Evolutionary conservation across 2,797 vertebrate species (phyloP), one percentile per base, ranked within the genome.

Genomic region (Australoheros facetus): DNA sequence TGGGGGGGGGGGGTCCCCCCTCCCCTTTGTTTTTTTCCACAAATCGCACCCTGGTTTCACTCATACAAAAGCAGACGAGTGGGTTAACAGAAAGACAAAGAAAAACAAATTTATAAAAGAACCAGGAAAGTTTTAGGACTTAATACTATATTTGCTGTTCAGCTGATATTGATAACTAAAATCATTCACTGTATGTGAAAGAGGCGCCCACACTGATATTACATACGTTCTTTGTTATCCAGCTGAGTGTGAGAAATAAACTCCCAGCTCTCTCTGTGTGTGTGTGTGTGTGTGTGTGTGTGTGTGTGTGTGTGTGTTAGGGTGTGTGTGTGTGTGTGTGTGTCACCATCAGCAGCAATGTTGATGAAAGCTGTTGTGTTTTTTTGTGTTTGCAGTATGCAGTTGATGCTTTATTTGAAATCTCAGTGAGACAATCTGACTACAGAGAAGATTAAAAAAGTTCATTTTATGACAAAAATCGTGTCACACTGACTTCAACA

Each of bases 61-160:
- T 30, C 1, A 1, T 28, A 30, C 26, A 51, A 69, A 17, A 51
- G 28, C 26, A 30, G 48, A 66, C 23, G 0, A 16, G 14, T 5
- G 14, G 14, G 3, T 66, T 66, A 69, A 23, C 26, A 7, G 42
- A 69, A 69, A 30, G 5, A 30, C 42, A 69, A 48, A 69, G 12
- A 48, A 14, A 48, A 66, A 66, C 23, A 16, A 45, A 39, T 51
- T 8, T 8, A 48, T 30, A 53, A 54, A 54, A 69, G 6, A 69
- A 48, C 42, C 28, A 45, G 62, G 26, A 28, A 10, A 17, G 51
- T 51, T 69, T 69, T n/a, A 45, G 4, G 17, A 51, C 17, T n/a
- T 30, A 37, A 51, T 30, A 51, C 12, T 12, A 11, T 11, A 0
- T 42, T 1, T 48, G 62, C 42, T 48, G 42, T 69, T 69, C 62